These are phyloP conservation scores for Mechanitis mazaeus DNA, from an alignment of 2,888 invertebrate genomes.

Conservation along the genomic window DNA sequence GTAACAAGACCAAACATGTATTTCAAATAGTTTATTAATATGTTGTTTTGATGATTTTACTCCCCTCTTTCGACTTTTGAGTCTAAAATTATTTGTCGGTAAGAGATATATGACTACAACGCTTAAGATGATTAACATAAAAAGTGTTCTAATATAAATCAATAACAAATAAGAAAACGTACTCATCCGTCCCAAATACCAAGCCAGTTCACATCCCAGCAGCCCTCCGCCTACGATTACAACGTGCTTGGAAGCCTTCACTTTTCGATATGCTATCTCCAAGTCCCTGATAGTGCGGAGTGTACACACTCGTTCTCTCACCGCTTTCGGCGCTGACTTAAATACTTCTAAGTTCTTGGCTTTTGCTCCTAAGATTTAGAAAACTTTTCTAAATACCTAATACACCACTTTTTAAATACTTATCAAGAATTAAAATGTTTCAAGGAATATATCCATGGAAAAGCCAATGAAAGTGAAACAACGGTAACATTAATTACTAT, in stretches of 20 bases:
- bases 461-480: background rate
- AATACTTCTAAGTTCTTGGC: constrained; percentile 48
- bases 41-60: background rate
- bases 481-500: too few species aligned
- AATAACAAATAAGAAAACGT: constrained; percentile 25
- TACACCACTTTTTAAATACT: too few species aligned
- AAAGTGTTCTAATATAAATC: too few species aligned
- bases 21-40: background rate
- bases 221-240: constrained; percentile 56
- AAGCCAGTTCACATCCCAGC: constrained; percentile 61
- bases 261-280: constrained; percentile 55
- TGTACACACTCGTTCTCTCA: constrained; percentile 47
- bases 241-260: constrained; percentile 51
- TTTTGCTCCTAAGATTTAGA: constrained; percentile 45
- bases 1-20: too few species aligned
- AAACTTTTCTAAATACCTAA: background rate
- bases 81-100: too few species aligned
- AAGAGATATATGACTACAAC: too few species aligned
- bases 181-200: constrained; percentile 57
- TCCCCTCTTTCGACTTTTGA: too few species aligned
- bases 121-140: background rate
- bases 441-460: background rate
- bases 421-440: too few species aligned
- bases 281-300: constrained; percentile 57
- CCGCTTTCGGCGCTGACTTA: constrained; percentile 51